Conservation (phyloP, 1,140 invertebrate species). For the Temnothorax curvispinosus region DNA sequence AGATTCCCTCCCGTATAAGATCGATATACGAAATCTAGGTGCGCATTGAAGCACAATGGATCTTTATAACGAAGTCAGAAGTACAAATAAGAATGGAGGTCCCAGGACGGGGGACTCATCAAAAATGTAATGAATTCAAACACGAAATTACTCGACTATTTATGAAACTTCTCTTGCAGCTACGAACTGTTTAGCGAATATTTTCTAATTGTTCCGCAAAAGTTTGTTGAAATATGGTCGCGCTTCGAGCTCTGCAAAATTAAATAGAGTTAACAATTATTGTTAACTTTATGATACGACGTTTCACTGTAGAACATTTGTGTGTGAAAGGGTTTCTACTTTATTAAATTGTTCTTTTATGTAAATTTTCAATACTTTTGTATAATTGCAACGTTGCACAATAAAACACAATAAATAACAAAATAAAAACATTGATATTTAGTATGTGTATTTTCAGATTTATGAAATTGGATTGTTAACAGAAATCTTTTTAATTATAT, state of each 20-base stretch:
- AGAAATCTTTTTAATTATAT: background rate
- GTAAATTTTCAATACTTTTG: background rate
- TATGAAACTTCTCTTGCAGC: conserved; percentile 12
- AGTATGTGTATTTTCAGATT: background rate
- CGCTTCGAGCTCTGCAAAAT: conserved; percentile 15
- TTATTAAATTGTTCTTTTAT: background rate
- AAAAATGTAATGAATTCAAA: conserved; percentile 24
- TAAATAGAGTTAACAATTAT: conserved; percentile 39
- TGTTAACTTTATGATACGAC: conserved; percentile 10
- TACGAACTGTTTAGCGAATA: conserved; percentile 21
- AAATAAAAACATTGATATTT: background rate
- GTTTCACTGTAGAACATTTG: background rate
- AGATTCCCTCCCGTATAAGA: background rate
- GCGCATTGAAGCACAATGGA: too few relatives aligned
- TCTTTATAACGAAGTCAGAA: background rate
- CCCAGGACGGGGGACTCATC: background rate
- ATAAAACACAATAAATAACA: background rate
- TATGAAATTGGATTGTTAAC: background rate
- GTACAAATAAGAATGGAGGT: background rate
- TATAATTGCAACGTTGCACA: background rate
- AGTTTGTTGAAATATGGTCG: background rate
- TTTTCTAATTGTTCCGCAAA: conserved; percentile 28
- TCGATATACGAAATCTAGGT: background rate
- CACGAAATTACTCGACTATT: conserved; percentile 25
- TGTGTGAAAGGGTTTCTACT: background rate